Base-by-base conservation (phyloP, 2,797 vertebrate species). In the Phoebastria nigripes region DNA sequence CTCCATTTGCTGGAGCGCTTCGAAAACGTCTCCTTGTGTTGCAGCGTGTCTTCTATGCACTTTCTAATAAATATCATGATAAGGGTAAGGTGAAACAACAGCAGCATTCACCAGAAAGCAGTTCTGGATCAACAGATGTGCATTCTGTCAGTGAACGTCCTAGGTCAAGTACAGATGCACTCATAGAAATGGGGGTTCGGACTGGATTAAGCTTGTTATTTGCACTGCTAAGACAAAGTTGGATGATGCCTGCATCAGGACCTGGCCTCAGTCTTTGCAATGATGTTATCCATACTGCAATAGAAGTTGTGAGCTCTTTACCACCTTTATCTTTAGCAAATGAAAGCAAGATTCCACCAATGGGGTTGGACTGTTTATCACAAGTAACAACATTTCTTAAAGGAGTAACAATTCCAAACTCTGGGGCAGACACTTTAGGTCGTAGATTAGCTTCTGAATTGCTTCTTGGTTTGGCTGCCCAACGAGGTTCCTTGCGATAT, bases 101-200 rank as follows among this genome's bases (percentile, higher is more conserved):
- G 96, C 99, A 99, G 97, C 99, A 99, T 96, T 99, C 99, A 3
- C 99, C 99, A 0, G 99, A 99, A 96, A 99, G 98, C 98, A 99
- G 96, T 94, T 98, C 98, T 22, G 99, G 99, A 59, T 98, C 98
- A 4, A 97, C 98, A 2, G 99, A 99, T 76, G 98, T 99, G 93
- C 99, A 99, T 97, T 99, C 99, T 9, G 98, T 99, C 85, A 99
- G 99, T 22, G 99, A 99, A 96, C 98, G 99, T 46, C 99, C 99
- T 0, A 98, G 99, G 42, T 99, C 99, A 21, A 99, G 99, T 97
- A 99, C 99, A 4, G 99, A 99, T 9, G 99, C 99, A 6, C 99
- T 99, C 39, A 99, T 99, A 44, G 99, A 99, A 97, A 99, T 99
- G 99, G 99, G 99, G 1, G 99, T 99, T 28, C 98, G 99, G 84